A percentile compares a stretch with the other conserved stretches of the same genome.
Conservation (phyloP, 2,888 invertebrate genomes). For the Pachymerium ferrugineum region DNA sequence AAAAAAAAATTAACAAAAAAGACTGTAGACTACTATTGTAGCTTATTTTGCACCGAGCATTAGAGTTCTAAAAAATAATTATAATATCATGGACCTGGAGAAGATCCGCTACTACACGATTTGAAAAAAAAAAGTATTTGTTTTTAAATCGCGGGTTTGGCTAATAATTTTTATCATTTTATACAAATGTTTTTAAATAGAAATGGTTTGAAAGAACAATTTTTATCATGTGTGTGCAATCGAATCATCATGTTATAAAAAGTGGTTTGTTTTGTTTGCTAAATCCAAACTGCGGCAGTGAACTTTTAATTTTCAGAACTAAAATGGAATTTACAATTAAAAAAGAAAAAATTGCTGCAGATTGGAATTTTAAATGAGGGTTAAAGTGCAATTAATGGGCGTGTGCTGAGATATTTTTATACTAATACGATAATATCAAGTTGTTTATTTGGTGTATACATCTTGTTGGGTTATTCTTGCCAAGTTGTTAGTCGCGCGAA, state of each 20-base stretch:
- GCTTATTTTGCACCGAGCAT: slow-evolving; percentile 32
- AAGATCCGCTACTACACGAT: slow-evolving; percentile 17
- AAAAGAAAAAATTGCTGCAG: background rate
- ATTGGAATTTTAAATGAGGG: slow-evolving; percentile 9
- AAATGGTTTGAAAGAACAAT: slow-evolving; percentile 18
- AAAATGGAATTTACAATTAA: background rate
- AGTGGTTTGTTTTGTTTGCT: slow-evolving; percentile 9
- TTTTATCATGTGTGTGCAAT: slow-evolving; percentile 20
- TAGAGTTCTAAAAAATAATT: slow-evolving; percentile 23
- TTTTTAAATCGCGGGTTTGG: background rate
- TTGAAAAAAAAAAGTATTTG: background rate
- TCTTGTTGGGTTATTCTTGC: slow-evolving; percentile 2
- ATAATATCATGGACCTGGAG: slow-evolving; percentile 31
- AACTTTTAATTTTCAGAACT: background rate
- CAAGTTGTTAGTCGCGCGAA: slow-evolving; percentile 7
- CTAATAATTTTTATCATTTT: background rate
- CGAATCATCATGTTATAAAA: slow-evolving; percentile 18
- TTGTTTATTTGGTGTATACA: slow-evolving; percentile 15
- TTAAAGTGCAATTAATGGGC: slow-evolving; percentile 21
- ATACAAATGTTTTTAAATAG: background rate
- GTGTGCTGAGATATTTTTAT: slow-evolving; percentile 18
- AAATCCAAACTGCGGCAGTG: background rate
- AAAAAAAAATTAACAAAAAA: slow-evolving; percentile 23
- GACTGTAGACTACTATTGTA: slow-evolving; percentile 30
- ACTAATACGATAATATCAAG: slow-evolving; percentile 15